Evolutionary conservation across 2,113 vertebrate genomes (phyloP).

Genomic region (Forbesichthys papilliferus): DNA sequence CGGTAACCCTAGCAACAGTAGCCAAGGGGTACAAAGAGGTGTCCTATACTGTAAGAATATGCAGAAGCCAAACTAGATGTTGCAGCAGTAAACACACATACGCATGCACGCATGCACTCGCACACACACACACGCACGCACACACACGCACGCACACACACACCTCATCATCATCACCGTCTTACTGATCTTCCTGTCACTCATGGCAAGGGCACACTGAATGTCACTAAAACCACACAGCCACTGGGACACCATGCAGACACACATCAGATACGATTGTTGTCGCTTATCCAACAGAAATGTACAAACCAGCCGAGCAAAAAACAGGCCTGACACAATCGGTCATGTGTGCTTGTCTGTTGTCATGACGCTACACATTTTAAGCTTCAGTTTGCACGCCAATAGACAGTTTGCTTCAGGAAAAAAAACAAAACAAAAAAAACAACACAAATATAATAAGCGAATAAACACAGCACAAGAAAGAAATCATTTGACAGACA

Average conservation of each 20-base stretch:
- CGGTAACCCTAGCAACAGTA: constrained; percentile 66
- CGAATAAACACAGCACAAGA: background rate
- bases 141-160: too few relatives aligned
- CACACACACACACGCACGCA: background rate
- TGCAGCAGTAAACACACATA: constrained; percentile 26
- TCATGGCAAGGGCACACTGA: constrained; percentile 35
- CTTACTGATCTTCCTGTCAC: constrained; percentile 32
- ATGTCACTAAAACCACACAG: constrained; percentile 12
- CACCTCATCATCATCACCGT: constrained; percentile 1
- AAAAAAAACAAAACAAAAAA: background rate
- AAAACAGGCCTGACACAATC: constrained; percentile 11
- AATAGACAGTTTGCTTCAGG: background rate
- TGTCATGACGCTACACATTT: background rate
- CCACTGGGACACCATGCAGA: constrained; percentile 8
- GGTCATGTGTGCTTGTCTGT: constrained; percentile 5
- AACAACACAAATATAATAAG: background rate
- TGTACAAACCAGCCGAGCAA: background rate
- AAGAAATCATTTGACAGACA: background rate
- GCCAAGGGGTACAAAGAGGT: constrained; percentile 40
- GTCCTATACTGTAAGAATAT: constrained; percentile 58
- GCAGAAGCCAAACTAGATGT: constrained; percentile 43
- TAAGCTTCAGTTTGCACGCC: too few relatives aligned
- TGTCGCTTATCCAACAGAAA: background rate
- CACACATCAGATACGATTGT: background rate
- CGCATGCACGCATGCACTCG: background rate